Percentiles rank a stretch among this genome's conserved stretches.
These are phyloP conservation scores for Tetanocera ferruginea DNA, from an alignment of 2,888 invertebrate genomes.

Conservation along the genomic window DNA sequence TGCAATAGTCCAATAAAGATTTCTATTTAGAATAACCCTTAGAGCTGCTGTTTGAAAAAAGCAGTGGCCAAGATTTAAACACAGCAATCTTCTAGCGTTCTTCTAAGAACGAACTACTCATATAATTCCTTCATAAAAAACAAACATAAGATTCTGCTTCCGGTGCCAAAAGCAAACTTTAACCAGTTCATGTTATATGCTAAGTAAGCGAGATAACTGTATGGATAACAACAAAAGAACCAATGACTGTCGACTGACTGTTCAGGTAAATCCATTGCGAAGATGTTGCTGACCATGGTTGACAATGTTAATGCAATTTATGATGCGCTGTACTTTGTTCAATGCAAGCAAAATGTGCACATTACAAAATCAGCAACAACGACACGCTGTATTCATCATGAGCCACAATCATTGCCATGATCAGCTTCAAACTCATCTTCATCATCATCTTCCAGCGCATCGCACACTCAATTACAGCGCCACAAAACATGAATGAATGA, in stretches of 20 bases:
- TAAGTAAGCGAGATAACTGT: slow-evolving; percentile 27
- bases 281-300: neutral
- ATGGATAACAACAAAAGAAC: slow-evolving; percentile 1
- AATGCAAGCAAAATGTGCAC: slow-evolving; percentile 22
- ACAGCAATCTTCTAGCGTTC: too few relatives aligned
- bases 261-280: neutral
- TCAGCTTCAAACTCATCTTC: neutral
- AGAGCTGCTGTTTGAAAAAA: too few relatives aligned
- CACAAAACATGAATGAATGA: slow-evolving; percentile 26
- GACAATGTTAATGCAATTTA: slow-evolving; percentile 26
- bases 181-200: slow-evolving; percentile 23
- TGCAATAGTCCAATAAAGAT: too few relatives aligned
- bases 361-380: slow-evolving; percentile 4
- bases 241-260: neutral
- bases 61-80: too few relatives aligned
- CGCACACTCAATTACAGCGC: slow-evolving; percentile 33
- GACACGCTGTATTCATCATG: neutral
- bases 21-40: too few relatives aligned
- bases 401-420: slow-evolving; percentile 7
- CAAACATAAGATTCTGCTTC: neutral
- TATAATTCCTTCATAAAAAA: too few relatives aligned
- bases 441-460: slow-evolving; percentile 19
- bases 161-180: slow-evolving; percentile 8
- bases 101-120: too few relatives aligned
- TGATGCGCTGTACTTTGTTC: slow-evolving; percentile 9